Conservation (phyloP, 2,113 vertebrate genomes). For the Lichenostomus cassidix region DNA sequence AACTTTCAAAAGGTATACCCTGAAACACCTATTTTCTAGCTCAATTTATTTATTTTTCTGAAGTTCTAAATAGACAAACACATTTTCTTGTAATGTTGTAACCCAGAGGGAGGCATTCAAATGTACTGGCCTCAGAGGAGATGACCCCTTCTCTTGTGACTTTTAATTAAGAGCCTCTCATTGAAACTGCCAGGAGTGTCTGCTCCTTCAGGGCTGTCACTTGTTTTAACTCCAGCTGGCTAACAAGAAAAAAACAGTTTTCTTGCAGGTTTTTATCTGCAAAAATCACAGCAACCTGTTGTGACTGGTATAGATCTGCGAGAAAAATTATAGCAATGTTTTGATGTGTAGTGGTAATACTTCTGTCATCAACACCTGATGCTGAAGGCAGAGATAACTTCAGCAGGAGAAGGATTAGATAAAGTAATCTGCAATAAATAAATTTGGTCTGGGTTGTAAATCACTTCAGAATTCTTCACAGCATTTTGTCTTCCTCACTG, state of each 20-base stretch:
- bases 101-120: background rate
- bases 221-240: conserved; percentile 6
- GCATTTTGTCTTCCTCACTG: background rate
- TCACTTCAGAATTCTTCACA: background rate
- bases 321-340: conserved; percentile 11
- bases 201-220: background rate
- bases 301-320: background rate
- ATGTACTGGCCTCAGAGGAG: background rate
- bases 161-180: conserved; percentile 28
- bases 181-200: conserved; percentile 8
- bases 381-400: background rate
- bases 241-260: background rate
- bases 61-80: background rate
- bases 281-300: conserved; percentile 46
- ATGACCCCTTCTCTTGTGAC: background rate
- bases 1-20: background rate
- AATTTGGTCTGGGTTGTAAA: background rate
- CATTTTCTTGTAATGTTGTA: background rate
- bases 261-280: conserved; percentile 22
- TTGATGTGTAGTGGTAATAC: background rate
- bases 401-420: background rate
- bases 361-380: background rate
- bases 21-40: background rate
- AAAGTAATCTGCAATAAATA: conserved; percentile 13
- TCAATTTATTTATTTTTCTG: background rate